Base-by-base conservation (phyloP, 2,113 vertebrate species). In the Tragelaphus scriptus region DNA sequence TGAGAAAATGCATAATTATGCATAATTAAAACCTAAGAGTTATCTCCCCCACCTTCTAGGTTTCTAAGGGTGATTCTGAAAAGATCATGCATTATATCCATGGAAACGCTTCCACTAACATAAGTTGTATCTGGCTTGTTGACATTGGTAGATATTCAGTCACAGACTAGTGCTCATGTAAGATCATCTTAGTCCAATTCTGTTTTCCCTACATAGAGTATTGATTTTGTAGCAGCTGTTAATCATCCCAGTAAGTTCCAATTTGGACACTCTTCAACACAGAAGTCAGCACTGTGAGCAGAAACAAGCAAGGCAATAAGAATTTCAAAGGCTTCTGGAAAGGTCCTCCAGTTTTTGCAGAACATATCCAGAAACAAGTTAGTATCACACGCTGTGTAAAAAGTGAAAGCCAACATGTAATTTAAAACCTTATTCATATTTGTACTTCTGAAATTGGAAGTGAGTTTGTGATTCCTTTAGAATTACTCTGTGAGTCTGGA, bases 151-250 rank as follows among this genome's bases (percentile, higher is more conserved):
- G 88, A 91, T 97, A 94, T 30, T 94, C 79, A 95, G 90, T 71
- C 96, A 85, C 77, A 82, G 92, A 97, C 59, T 25, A 96, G 94
- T 97, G 84, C 23, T 98, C 92, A 19, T 0, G 25, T 85, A 98
- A 97, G 95, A 98, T 92, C 80, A 95, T 95, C 90, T 97, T 95
- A 97, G 82, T 89, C 97, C 97, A 95, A 96, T 96, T 98, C 93
- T 97, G 85, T 98, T 97, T 98, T 97, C 97, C 44, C 56, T 97
- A 84, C 80, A 90, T 88, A 56, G 95, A 81, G 59, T 98, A 97
- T 96, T 98, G 85, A 98, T 98, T 98, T 97, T 95, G 94, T 94
- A 97, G 95, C 97, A 98, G 96, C 97, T 98, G 95, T 96, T 98
- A 98, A 98, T 97, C 89, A 97, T 97, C 80, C 49, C 97, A 97